These are phyloP conservation scores for Passer domesticus DNA, from an alignment of 2,113 vertebrate genomes.

Conservation along the genomic window DNA sequence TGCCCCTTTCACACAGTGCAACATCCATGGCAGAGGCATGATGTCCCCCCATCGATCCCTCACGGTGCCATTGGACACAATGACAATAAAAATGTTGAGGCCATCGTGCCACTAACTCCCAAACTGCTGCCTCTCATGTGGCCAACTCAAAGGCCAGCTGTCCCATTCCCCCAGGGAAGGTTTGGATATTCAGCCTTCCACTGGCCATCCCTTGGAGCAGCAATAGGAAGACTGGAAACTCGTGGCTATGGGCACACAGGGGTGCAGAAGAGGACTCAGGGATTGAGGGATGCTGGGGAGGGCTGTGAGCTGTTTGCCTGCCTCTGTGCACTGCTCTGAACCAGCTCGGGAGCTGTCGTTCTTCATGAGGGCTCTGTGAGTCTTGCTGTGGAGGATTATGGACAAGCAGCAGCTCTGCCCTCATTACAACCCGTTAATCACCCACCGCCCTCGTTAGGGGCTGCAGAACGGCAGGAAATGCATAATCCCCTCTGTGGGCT, in stretches of 20 bases:
- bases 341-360: background rate
- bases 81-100: background rate
- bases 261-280: fast-evolving
- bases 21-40: fast-evolving
- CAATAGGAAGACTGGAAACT: background rate
- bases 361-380: background rate
- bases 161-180: background rate
- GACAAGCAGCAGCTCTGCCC: background rate
- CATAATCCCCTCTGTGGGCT: background rate
- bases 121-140: background rate
- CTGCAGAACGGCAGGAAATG: background rate
- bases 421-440: conserved; percentile 25
- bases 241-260: fast-evolving
- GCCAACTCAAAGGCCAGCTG: background rate
- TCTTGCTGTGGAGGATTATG: background rate
- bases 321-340: background rate
- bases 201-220: background rate
- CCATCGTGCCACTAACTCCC: background rate
- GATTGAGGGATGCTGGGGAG: background rate
- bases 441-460: fast-evolving
- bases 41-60: background rate
- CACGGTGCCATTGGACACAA: fast-evolving
- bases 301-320: background rate
- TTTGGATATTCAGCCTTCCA: background rate
- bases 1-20: background rate